A percentile compares a stretch with the other conserved stretches of the same genome.
Evolutionary conservation across 2,888 invertebrate genomes (phyloP).

Genomic region (Eilema sororculum): DNA sequence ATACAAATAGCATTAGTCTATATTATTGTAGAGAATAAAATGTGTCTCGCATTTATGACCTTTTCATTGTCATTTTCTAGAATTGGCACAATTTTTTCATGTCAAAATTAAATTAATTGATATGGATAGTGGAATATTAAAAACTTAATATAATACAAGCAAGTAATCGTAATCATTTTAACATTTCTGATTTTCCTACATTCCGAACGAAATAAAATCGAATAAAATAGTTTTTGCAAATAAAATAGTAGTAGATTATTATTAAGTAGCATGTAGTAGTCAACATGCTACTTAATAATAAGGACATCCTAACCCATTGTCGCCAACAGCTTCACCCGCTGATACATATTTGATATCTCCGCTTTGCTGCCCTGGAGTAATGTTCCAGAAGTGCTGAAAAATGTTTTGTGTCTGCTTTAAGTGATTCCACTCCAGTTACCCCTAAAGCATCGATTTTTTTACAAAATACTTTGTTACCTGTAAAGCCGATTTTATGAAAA

Average conservation of each 20-base stretch:
- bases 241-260: too few relatives aligned
- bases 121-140: too few relatives aligned
- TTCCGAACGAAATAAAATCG: too few relatives aligned
- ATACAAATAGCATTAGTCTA: too few relatives aligned
- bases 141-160: too few relatives aligned
- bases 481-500: background rate
- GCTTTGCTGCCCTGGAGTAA: constrained; percentile 1
- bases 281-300: background rate
- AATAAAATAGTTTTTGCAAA: too few relatives aligned
- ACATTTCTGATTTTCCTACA: background rate
- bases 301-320: background rate
- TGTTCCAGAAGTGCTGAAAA: constrained; percentile 4
- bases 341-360: background rate
- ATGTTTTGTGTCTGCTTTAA: background rate
- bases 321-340: background rate
- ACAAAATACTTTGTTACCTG: background rate
- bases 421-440: background rate
- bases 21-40: too few relatives aligned
- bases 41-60: too few relatives aligned
- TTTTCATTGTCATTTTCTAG: too few relatives aligned
- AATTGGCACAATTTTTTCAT: too few relatives aligned
- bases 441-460: background rate
- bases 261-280: background rate
- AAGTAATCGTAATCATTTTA: background rate
- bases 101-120: too few relatives aligned